Evolutionary conservation across 2,888 invertebrate species (phyloP).

Genomic region (Subacronicta megacephala): DNA sequence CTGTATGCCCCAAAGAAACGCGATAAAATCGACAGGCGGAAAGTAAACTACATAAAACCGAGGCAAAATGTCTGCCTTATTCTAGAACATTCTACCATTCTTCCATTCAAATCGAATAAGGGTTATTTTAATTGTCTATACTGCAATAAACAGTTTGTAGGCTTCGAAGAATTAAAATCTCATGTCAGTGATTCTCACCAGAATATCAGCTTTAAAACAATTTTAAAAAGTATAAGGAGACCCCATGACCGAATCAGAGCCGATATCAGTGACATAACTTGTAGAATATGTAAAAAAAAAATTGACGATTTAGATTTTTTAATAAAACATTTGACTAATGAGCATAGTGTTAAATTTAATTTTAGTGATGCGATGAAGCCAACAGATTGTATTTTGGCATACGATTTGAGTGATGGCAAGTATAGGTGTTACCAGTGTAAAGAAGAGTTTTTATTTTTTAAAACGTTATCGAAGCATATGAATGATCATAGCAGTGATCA

Average conservation of each 20-base stretch:
- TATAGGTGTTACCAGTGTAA: constrained; percentile 59
- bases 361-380: constrained; percentile 44
- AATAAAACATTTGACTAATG: constrained; percentile 46
- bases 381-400: constrained; percentile 49
- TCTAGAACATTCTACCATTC: constrained; percentile 56
- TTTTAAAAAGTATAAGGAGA: constrained; percentile 44
- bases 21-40: constrained; percentile 15
- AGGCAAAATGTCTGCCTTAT: constrained; percentile 51
- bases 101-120: constrained; percentile 55
- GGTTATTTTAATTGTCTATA: constrained; percentile 59
- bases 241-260: constrained; percentile 49
- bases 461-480: constrained; percentile 73
- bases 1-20: constrained; percentile 4
- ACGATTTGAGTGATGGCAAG: constrained; percentile 51
- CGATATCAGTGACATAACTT: constrained; percentile 51
- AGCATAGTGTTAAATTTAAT: constrained; percentile 51
- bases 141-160: constrained; percentile 50
- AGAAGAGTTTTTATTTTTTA: constrained; percentile 69
- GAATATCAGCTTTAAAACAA: constrained; percentile 37
- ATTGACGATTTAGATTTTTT: constrained; percentile 43
- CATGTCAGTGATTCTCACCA: constrained; percentile 44
- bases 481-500: constrained; percentile 78
- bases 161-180: constrained; percentile 44
- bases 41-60: constrained; percentile 34
- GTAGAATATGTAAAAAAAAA: constrained; percentile 46